These are phyloP conservation scores for Ophion ellenae DNA, from an alignment of 2,888 invertebrate species.

Conservation along the genomic window DNA sequence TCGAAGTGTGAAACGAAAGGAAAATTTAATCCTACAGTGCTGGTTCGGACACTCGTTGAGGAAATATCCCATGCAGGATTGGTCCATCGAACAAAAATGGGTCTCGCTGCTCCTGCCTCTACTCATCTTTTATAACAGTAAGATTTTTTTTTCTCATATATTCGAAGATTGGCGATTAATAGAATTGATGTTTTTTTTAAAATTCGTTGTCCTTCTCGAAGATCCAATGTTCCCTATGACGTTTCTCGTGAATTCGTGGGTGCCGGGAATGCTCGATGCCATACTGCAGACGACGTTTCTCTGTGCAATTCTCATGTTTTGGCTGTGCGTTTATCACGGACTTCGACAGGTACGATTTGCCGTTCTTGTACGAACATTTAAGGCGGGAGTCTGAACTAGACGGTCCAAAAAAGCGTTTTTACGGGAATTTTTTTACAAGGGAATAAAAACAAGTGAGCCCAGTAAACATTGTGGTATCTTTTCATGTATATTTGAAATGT, in stretches of 20 bases:
- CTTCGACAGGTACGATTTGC: constrained; percentile 90
- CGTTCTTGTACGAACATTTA: not conserved
- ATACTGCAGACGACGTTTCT: constrained; percentile 95
- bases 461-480: too few species aligned
- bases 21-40: constrained; percentile 87
- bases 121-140: constrained; percentile 96
- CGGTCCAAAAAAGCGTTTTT: too few species aligned
- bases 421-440: too few species aligned
- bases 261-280: constrained; percentile 96
- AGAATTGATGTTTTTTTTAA: constrained; percentile 12
- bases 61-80: constrained; percentile 94
- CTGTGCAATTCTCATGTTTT: constrained; percentile 94
- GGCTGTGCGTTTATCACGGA: constrained; percentile 98
- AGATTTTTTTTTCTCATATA: constrained; percentile 79
- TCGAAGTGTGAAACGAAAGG: constrained; percentile 6
- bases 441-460: too few species aligned
- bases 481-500: too few species aligned
- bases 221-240: constrained; percentile 97
- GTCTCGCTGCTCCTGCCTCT: constrained; percentile 94
- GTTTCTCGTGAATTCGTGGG: constrained; percentile 94
- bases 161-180: constrained; percentile 2
- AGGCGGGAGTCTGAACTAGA: not conserved
- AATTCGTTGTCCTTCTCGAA: constrained; percentile 83
- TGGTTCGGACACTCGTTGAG: constrained; percentile 96
- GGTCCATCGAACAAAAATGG: constrained; percentile 99